Evolutionary conservation across 1,140 invertebrate species (phyloP), one percentile per base, ranked within the genome.

Genomic region (Oppia nitens): DNA sequence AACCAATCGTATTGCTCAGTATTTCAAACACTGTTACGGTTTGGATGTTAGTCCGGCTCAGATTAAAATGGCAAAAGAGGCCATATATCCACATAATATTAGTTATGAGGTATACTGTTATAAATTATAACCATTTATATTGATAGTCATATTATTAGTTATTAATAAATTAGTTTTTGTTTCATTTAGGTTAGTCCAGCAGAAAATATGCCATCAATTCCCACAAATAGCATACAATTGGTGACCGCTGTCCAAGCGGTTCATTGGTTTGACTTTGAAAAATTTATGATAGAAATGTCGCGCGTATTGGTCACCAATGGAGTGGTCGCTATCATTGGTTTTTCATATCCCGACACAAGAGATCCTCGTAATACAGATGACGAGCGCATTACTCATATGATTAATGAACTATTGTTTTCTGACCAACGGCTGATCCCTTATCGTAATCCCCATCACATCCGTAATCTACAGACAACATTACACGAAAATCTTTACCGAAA

Each of bases 1-100:
- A 54, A 76, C 73, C 3, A 40, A 64, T 24, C 60, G 68, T 1
- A 60, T 76, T 24, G 60, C 68, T 24, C 65, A 68, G 3, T 66
- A 72, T 64, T 76, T 77, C 61, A 52, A 63, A 12, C 63, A 66
- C 47, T 70, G 76, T 6, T 59, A 70, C 32, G 75, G 73, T 2
- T 62, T 71, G 47, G 74, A 76, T 62, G 63, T 68, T 6, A 72
- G 69, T 54, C 45, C 66, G 47, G 66, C 67, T 3, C 71, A 73
- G 59, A 66, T 75, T 20, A 49, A 64, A 17, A 63, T 71, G 61
- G 74, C 73, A n/a, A 40, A 40, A 40, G 6, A 40, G 17, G 6
- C 32, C 6, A 6, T 9, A 40, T 17, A 40, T 40, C 17, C 32
- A 9, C 32, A 6, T 9, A 40, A 40, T 40, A 17, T 40, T 40